A percentile compares a stretch with the other conserved stretches of the same genome.
Conservation (phyloP, 2,888 invertebrate species). For the Tyria jacobaeae region DNA sequence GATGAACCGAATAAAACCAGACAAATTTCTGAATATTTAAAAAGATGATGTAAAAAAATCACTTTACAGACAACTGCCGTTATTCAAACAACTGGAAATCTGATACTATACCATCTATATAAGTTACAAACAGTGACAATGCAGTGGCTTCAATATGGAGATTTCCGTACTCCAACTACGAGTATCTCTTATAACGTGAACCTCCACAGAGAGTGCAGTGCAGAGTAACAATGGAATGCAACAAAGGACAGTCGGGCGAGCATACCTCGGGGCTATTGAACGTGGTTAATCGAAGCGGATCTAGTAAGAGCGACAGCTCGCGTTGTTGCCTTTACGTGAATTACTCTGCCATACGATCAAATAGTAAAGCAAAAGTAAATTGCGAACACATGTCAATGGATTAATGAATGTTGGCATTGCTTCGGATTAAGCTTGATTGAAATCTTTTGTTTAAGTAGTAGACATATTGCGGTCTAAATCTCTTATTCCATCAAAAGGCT, state of each 20-base stretch:
- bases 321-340: constrained; percentile 35
- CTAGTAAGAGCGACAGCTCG: constrained; percentile 52
- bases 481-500: neutral
- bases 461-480: no score
- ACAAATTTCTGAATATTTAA: no score
- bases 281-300: constrained; percentile 59
- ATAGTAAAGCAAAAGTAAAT: constrained; percentile 22
- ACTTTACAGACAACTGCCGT: neutral
- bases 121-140: constrained; percentile 27
- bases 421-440: no score
- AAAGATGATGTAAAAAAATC: neutral
- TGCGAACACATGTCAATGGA: neutral
- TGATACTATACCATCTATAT: neutral
- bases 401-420: neutral
- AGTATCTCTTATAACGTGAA: constrained; percentile 37
- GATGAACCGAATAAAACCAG: neutral
- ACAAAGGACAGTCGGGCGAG: constrained; percentile 40
- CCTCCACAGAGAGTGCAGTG: constrained; percentile 15
- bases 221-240: constrained; percentile 45
- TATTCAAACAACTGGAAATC: neutral
- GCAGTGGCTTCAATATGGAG: constrained; percentile 33
- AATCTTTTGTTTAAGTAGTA: no score
- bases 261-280: constrained; percentile 43
- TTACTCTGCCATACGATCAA: constrained; percentile 31
- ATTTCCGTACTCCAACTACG: constrained; percentile 26